A percentile compares a stretch with the other conserved stretches of the same genome.
Conservation (phyloP, 2,797 vertebrate genomes). For the Anguilla megastoma region DNA sequence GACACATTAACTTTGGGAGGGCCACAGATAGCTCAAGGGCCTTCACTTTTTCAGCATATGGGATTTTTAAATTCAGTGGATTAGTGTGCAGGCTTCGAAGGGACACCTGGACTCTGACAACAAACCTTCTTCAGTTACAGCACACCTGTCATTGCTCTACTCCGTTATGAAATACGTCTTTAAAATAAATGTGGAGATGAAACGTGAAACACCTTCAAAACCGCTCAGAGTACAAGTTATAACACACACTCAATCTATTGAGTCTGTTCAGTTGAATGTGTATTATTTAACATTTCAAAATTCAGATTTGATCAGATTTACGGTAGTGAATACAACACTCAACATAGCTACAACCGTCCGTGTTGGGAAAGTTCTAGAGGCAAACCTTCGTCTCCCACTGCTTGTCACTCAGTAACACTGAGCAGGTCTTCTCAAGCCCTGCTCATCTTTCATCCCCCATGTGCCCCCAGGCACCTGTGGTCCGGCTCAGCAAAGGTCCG, state of each 20-base stretch:
- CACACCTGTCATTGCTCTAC: background rate
- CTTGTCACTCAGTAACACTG: constrained; percentile 8
- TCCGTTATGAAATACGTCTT: background rate
- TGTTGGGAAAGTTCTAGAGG: background rate
- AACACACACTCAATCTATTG: background rate
- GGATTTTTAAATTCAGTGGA: background rate
- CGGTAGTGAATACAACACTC: background rate
- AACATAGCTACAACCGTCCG: background rate
- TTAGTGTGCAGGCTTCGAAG: background rate
- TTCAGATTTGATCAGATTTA: background rate
- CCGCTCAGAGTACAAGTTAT: background rate
- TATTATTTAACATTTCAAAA: background rate
- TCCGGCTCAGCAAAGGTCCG: constrained; percentile 14
- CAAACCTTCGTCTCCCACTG: background rate
- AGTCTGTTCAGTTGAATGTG: background rate
- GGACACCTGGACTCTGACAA: background rate
- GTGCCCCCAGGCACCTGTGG: constrained; percentile 43
- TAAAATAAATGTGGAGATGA: background rate
- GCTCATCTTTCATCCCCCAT: constrained; percentile 46
- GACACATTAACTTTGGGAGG: background rate
- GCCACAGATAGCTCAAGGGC: background rate
- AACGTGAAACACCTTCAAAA: background rate
- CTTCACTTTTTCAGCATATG: background rate
- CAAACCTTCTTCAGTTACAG: background rate
- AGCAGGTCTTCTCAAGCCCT: background rate